Evolutionary conservation across 2,888 invertebrate species (phyloP), one percentile per base, ranked within the genome.

Genomic region (Campopleginae sp.): DNA sequence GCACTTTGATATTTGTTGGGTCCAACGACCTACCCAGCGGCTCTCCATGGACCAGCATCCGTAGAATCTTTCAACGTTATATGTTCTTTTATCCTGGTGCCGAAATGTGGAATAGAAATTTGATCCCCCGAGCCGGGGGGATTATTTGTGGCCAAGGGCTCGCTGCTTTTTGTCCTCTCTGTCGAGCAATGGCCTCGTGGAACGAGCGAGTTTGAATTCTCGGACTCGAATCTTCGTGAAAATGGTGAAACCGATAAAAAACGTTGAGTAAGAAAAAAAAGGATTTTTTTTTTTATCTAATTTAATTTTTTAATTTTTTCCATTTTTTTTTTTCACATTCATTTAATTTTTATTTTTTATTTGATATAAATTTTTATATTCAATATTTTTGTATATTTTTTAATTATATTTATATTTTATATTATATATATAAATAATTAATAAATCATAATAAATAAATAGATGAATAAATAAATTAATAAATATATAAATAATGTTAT

Each of bases 231-330:
- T 48, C 12, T 71, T 71, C 14, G 38, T n/a, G 38, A 72, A 72
- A 33, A 71, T 31, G n/a, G 31, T 12, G n/a, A n/a, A 12, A 48
- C 17, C 10, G 51, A 17, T 51, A 51, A 48, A 70, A 70, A 46
- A 10, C n/a, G 46, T 63, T 72, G 51, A 65, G 23, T 27, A 65
- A 65, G 42, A 72, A 23, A 17, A 66, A n/a, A n/a, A n/a, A n/a
- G n/a, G n/a, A n/a, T n/a, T n/a, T n/a, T n/a, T n/a, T n/a, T n/a
- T n/a, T n/a, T n/a, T n/a, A n/a, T n/a, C n/a, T n/a, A n/a, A n/a
- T n/a, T n/a, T n/a, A n/a, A n/a, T n/a, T n/a, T n/a, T n/a, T n/a
- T n/a, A n/a, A n/a, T n/a, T n/a, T n/a, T n/a, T n/a, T n/a, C n/a
- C n/a, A n/a, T n/a, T n/a, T n/a, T n/a, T n/a, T n/a, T n/a, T n/a